Conservation (phyloP, 2,888 invertebrate genomes). For the Bombylius discolor region DNA sequence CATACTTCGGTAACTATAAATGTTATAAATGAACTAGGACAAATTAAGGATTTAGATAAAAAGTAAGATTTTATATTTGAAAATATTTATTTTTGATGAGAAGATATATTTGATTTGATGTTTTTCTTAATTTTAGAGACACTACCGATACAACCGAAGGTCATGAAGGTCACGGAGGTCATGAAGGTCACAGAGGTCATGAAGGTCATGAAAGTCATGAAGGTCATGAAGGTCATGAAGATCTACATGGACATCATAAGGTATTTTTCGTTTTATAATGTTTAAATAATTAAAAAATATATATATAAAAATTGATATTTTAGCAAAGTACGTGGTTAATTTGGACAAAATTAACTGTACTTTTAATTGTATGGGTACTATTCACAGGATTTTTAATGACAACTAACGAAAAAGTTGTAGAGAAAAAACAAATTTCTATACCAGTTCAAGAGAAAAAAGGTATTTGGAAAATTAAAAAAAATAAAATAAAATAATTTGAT, state of each 20-base stretch:
- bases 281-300: no score
- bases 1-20: constrained; percentile 26
- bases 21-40: constrained; percentile 34
- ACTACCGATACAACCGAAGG: no score
- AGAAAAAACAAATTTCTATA: constrained; percentile 49
- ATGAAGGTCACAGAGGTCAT: no score
- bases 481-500: background rate
- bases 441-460: constrained; percentile 1
- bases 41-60: constrained; percentile 28
- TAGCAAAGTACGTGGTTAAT: constrained; percentile 23
- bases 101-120: background rate
- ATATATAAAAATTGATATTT: background rate
- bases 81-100: background rate
- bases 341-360: constrained; percentile 39
- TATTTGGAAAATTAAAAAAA: background rate
- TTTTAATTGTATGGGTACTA: constrained; percentile 50
- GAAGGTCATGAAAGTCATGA: no score
- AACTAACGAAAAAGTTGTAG: constrained; percentile 51
- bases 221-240: no score
- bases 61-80: constrained; percentile 21
- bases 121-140: background rate
- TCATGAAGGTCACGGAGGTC: background rate
- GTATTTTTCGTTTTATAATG: no score
- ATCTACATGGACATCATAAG: no score
- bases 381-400: constrained; percentile 56